Evolutionary conservation across 2,113 vertebrate genomes (phyloP).

Genomic region (Amblyopsis rosae): DNA sequence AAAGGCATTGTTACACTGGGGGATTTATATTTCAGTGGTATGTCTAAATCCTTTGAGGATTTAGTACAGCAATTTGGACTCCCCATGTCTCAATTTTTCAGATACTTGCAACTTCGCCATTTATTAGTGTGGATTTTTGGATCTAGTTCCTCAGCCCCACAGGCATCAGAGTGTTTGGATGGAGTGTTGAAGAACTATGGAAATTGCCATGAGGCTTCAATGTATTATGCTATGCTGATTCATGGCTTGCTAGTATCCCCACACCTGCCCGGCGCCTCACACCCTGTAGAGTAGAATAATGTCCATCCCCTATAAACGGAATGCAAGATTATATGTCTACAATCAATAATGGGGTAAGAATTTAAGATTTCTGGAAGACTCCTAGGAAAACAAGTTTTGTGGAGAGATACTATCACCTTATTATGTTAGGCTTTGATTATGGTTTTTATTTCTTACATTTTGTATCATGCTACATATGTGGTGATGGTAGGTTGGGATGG

Average conservation of each 20-base stretch:
- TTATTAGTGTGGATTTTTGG: neutral
- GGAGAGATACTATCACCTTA: no score
- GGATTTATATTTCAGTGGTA: neutral
- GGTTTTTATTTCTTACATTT: no score
- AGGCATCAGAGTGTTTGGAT: neutral
- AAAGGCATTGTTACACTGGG: neutral
- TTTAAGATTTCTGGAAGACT: neutral
- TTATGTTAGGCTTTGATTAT: no score
- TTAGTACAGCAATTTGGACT: conserved; percentile 1
- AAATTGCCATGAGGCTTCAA: neutral
- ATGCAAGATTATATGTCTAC: neutral
- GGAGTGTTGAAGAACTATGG: neutral
- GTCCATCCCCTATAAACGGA: conserved; percentile 3
- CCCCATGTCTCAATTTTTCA: neutral
- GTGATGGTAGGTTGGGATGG: no score
- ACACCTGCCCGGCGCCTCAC: no score
- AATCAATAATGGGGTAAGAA: neutral
- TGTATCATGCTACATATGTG: no score
- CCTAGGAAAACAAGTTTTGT: neutral
- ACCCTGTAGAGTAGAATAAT: no score
- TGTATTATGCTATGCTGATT: neutral
- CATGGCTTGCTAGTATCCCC: no score
- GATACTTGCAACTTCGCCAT: conserved; percentile 3
- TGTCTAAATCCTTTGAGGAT: neutral
- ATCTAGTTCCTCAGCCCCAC: neutral